Base-by-base conservation (phyloP, 2,888 invertebrate genomes). In the Limnephilus lunatus region DNA sequence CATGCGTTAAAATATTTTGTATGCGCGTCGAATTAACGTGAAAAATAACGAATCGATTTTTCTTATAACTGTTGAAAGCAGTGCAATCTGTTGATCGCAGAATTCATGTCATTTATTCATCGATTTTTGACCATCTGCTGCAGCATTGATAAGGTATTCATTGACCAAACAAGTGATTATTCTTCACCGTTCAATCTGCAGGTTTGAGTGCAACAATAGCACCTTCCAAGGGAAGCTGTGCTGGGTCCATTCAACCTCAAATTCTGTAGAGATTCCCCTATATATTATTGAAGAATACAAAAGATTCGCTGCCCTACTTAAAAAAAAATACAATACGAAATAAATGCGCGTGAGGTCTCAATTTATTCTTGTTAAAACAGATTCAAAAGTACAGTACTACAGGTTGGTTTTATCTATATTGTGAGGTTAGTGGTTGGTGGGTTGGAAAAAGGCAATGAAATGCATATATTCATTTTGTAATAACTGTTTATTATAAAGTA, bases 1-100 rank as follows among this genome's bases (percentile, higher is more conserved):
- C 83, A n/a, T 7, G 32, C 83, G 83, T 83, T 83, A 25, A 83
- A 83, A 19, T 83, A 83, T 32, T 83, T 83, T 35, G 32, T 35
- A 83, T 35, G 35, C 83, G 9, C n/a, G 68, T n/a, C 68, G 68
- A 25, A 68, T 68, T 68, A 68, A 1, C 25, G 0, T 68, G 68
- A 68, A 68, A 25, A 68, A 68, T 68, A 68, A 2, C n/a, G 25
- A 5, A 68, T 68, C 25, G 1, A 68, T 68, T 25, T 68, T 68
- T 68, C 7, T 19, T 15, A 19, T 25, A 25, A 53, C 5, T 53
- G 68, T 25, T 68, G 68, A 68, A 68, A 68, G 25, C 68, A 25
- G 19, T 25, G 25, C 68, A 68, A n/a, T 25, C 68, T 68, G 68
- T 68, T 68, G 68, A 68, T 9, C 2, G 25, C 9, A 25, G 25